Conservation (phyloP, 2,113 vertebrate species). For the Seriola quinqueradiata region DNA sequence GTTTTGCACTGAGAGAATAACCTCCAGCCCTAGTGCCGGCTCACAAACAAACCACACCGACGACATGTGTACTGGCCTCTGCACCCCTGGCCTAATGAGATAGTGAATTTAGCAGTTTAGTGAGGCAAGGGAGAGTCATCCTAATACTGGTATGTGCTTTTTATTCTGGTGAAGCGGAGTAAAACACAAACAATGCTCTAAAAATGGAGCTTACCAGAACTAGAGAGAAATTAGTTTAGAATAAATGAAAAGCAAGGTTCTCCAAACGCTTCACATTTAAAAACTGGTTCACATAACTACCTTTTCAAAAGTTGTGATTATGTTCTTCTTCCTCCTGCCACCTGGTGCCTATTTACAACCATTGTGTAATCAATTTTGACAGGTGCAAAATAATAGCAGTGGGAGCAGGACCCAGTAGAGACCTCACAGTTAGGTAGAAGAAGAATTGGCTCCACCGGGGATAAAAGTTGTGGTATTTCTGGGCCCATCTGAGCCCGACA, state of each 20-base stretch:
- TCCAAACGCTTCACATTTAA: background rate
- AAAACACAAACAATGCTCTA: background rate
- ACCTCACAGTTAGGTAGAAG: constrained; percentile 12
- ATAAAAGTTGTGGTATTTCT: constrained; percentile 37
- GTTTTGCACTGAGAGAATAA: constrained; percentile 57
- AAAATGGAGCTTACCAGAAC: background rate
- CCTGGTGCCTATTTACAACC: constrained; percentile 57
- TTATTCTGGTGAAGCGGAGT: background rate
- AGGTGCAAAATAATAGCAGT: constrained; percentile 61
- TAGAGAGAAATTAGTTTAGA: background rate
- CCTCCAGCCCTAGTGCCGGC: constrained; percentile 46
- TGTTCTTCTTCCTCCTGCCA: constrained; percentile 49
- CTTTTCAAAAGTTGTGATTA: constrained; percentile 57
- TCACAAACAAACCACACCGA: constrained; percentile 43
- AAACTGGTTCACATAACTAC: background rate
- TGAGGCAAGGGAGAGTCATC: background rate
- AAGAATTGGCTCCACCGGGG: constrained; percentile 32
- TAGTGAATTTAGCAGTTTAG: constrained; percentile 3
- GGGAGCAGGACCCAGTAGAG: constrained; percentile 27
- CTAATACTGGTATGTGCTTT: constrained; percentile 1
- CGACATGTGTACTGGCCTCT: constrained; percentile 15
- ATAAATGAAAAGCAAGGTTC: background rate
- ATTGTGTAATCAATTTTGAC: constrained; percentile 68
- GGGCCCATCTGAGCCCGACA: constrained; percentile 33
- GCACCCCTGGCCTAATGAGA: constrained; percentile 18